Conservation (phyloP, 2,888 invertebrate species). For the Ochlodes sylvanus region DNA sequence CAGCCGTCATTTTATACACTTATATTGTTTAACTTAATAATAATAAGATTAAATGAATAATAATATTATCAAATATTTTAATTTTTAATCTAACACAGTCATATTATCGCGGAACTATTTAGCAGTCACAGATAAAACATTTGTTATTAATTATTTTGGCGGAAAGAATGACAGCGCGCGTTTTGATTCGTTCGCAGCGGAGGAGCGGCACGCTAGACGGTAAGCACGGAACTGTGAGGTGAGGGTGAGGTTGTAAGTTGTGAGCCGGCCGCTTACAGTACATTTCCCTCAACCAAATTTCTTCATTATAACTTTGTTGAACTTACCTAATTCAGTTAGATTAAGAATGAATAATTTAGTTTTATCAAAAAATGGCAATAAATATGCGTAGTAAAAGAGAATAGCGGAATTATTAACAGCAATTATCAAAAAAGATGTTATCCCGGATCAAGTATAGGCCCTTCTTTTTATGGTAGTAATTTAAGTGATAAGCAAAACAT, state of each 20-base stretch:
- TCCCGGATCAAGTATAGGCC: no score
- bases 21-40: neutral
- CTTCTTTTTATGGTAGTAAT: no score
- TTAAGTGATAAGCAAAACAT: no score
- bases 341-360: neutral
- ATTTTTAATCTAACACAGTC: conserved; percentile 48
- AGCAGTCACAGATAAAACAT: conserved; percentile 36
- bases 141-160: conserved; percentile 48
- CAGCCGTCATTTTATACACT: conserved; percentile 69
- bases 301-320: conserved; percentile 1
- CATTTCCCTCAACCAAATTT: conserved; percentile 4
- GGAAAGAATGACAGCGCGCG: conserved; percentile 50
- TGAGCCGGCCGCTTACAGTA: neutral
- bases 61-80: conserved; percentile 11
- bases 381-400: no score
- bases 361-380: no score
- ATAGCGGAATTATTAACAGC: no score
- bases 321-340: conserved; percentile 1
- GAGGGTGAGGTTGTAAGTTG: conserved; percentile 10
- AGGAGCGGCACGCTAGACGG: conserved; percentile 46
- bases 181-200: conserved; percentile 42
- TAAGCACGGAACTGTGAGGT: conserved; percentile 44
- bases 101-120: conserved; percentile 50
- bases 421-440: no score
- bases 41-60: conserved; percentile 17